A percentile compares a stretch with the other conserved stretches of the same genome.
Evolutionary conservation across 2,888 invertebrate species (phyloP).

Genomic region (Melieria picta): DNA sequence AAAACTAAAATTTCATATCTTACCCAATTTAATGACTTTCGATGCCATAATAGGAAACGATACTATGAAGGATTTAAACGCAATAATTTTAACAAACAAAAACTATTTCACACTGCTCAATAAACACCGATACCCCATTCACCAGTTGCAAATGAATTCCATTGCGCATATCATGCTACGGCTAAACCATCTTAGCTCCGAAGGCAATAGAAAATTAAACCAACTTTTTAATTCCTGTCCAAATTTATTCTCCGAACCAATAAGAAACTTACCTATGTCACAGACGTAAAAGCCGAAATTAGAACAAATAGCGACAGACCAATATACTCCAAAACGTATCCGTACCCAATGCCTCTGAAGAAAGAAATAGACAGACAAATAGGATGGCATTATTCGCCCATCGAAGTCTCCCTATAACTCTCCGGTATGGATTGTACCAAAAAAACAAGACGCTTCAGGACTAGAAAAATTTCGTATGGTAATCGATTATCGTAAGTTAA

Average conservation of each 20-base stretch:
- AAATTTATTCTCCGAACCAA: constrained; percentile 11
- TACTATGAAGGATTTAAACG: constrained; percentile 3
- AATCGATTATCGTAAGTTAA: constrained; percentile 36
- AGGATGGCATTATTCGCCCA: constrained; percentile 19
- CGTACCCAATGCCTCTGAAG: constrained; percentile 22
- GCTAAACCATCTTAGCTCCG: constrained; percentile 3
- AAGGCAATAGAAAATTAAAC: constrained; percentile 13
- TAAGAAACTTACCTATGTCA: constrained; percentile 16
- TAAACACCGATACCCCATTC: constrained; percentile 15
- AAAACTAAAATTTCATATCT: constrained; percentile 26
- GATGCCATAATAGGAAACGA: constrained; percentile 29
- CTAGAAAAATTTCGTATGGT: constrained; percentile 29
- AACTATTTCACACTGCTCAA: constrained; percentile 22
- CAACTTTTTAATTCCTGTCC: constrained; percentile 6
- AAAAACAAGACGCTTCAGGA: constrained; percentile 25
- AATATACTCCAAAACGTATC: constrained; percentile 13
- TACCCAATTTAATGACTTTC: constrained; percentile 17
- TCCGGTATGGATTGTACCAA: constrained; percentile 30
- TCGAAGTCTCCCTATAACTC: constrained; percentile 35
- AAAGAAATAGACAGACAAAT: constrained; percentile 7
- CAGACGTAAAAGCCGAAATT: constrained; percentile 11
- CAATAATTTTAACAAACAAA: constrained; percentile 13
- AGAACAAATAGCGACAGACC: not conserved
- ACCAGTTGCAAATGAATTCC: constrained; percentile 2
- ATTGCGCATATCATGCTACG: not conserved